Evolutionary conservation across 2,888 invertebrate genomes (phyloP).

Genomic region (Tachina lurida): DNA sequence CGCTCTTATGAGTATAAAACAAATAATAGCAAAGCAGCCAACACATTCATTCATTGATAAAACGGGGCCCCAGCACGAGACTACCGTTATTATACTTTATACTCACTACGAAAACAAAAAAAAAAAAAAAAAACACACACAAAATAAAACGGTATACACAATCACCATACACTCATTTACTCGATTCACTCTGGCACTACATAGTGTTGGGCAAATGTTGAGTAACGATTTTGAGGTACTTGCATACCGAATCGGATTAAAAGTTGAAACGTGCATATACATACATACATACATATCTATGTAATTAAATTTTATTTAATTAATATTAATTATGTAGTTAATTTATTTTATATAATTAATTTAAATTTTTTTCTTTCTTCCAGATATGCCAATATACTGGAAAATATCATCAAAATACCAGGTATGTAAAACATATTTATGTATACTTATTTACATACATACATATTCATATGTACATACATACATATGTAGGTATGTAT

Average conservation of each 20-base stretch:
- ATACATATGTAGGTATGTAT: not conserved
- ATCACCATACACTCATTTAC: slow-evolving; percentile 15
- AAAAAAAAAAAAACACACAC: not conserved
- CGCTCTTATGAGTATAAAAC: slow-evolving; percentile 63
- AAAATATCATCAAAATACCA: no score
- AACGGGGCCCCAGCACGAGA: slow-evolving; percentile 73
- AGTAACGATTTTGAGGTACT: slow-evolving; percentile 2
- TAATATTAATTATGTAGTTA: no score
- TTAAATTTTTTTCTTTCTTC: no score
- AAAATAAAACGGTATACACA: slow-evolving; percentile 26
- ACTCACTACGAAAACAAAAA: slow-evolving; percentile 40
- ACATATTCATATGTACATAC: not conserved
- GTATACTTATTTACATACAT: not conserved
- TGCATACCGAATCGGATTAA: not conserved
- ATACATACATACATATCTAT: not conserved
- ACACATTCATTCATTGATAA: slow-evolving; percentile 71
- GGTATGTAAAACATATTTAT: no score
- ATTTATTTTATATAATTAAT: no score
- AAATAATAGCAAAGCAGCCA: slow-evolving; percentile 65
- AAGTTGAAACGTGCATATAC: not conserved
- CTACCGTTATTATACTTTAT: slow-evolving; percentile 72
- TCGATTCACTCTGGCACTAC: slow-evolving; percentile 1
- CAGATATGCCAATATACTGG: no score
- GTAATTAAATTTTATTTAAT: not conserved
- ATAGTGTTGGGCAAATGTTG: slow-evolving; percentile 14